A percentile compares a stretch with the other conserved stretches of the same genome.
Evolutionary conservation across 2,888 invertebrate species (phyloP).

Genomic region (Psococerastis gibbosa): DNA sequence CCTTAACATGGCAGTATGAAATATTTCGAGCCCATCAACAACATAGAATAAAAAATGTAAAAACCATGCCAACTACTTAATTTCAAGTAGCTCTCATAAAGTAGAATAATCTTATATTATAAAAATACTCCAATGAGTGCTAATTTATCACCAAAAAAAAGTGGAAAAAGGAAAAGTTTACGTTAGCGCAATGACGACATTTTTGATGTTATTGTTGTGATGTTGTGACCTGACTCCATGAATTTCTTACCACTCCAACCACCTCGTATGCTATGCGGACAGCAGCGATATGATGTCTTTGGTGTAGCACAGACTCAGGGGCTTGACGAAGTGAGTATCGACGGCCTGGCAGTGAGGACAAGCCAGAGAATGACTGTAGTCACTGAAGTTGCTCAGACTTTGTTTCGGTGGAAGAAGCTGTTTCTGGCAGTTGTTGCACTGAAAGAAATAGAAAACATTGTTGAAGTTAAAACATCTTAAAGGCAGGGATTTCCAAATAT

Average conservation of each 20-base stretch:
- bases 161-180: too few species aligned
- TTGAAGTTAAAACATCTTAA: too few species aligned
- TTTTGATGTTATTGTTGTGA: not conserved
- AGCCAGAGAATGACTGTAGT: slow-evolving; percentile 79
- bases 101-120: too few species aligned
- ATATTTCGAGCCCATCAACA: too few species aligned
- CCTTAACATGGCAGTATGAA: too few species aligned
- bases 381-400: slow-evolving; percentile 79
- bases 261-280: slow-evolving; percentile 56
- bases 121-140: too few species aligned
- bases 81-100: too few species aligned
- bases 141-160: too few species aligned
- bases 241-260: slow-evolving; percentile 6
- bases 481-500: too few species aligned
- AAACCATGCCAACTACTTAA: too few species aligned
- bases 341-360: slow-evolving; percentile 81
- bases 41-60: too few species aligned
- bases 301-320: slow-evolving; percentile 65
- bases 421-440: slow-evolving; percentile 88
- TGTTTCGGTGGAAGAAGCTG: slow-evolving; percentile 72
- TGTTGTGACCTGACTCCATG: not conserved
- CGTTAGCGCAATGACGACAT: too few species aligned
- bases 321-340: slow-evolving; percentile 91
- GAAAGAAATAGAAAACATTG: slow-evolving; percentile 24
- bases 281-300: slow-evolving; percentile 47